Conservation (phyloP, 2,797 vertebrate genomes). For the Oryzias sinensis region DNA sequence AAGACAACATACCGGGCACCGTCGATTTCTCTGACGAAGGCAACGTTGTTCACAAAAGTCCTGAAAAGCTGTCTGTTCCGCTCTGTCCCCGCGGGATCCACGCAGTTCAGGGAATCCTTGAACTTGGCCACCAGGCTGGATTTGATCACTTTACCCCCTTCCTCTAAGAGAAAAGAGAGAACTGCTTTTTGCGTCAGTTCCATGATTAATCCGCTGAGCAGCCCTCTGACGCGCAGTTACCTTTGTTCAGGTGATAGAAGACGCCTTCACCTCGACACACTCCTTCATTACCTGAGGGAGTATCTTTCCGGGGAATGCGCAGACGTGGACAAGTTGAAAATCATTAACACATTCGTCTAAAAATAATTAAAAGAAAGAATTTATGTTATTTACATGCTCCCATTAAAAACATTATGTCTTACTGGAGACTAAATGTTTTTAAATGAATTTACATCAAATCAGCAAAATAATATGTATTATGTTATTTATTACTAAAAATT, state of each 20-base stretch:
- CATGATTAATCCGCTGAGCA: slow-evolving; percentile 36
- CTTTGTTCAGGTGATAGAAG: slow-evolving; percentile 12
- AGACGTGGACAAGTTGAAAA: slow-evolving; percentile 68
- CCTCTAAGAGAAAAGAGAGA: slow-evolving; percentile 74
- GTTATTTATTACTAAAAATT: too few relatives aligned
- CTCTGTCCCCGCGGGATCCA: slow-evolving; percentile 67
- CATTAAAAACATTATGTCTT: too few relatives aligned
- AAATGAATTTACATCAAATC: neutral
- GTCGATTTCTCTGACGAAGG: slow-evolving; percentile 81
- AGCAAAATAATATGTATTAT: too few relatives aligned
- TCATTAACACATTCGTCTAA: slow-evolving; percentile 37
- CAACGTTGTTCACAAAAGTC: slow-evolving; percentile 84
- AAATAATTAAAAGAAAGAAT: too few relatives aligned
- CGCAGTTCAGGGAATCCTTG: slow-evolving; percentile 73
- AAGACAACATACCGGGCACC: slow-evolving; percentile 81
- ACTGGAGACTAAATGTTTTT: too few relatives aligned
- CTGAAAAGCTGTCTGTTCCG: slow-evolving; percentile 83
- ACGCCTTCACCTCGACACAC: slow-evolving; percentile 39
- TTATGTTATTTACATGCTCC: too few relatives aligned
- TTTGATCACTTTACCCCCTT: slow-evolving; percentile 79
- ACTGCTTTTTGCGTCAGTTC: slow-evolving; percentile 79
- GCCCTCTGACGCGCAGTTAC: neutral
- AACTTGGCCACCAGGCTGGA: slow-evolving; percentile 80
- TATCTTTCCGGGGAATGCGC: slow-evolving; percentile 56
- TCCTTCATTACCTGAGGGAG: slow-evolving; percentile 40